Evolutionary conservation across 2,888 invertebrate species (phyloP).

Genomic region (Anthophora plumipes): DNA sequence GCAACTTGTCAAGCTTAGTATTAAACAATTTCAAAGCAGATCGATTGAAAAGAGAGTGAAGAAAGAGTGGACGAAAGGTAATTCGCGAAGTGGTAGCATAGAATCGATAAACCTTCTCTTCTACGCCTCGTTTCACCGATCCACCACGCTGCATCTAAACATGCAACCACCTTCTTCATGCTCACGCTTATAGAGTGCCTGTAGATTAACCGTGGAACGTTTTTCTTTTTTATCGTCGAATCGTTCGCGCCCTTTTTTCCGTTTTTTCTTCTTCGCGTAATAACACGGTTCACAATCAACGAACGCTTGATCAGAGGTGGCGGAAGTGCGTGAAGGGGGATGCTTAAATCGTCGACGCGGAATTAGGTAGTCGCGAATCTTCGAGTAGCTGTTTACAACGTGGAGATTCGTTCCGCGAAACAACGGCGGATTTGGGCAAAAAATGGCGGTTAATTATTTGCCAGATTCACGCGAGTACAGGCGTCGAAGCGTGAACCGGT

Average conservation of each 20-base stretch:
- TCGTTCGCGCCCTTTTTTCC: conserved; percentile 51
- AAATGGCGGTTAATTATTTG: conserved; percentile 43
- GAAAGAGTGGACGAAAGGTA: too few relatives aligned
- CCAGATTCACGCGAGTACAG: conserved; percentile 3
- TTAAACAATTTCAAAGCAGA: too few relatives aligned
- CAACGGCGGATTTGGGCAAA: neutral
- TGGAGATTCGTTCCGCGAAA: conserved; percentile 15
- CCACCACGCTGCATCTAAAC: conserved; percentile 34
- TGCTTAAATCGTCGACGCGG: conserved; percentile 53
- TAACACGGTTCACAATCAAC: conserved; percentile 66
- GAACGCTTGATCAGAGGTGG: conserved; percentile 61
- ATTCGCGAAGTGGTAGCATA: too few relatives aligned
- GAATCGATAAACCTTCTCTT: conserved; percentile 76
- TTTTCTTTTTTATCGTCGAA: conserved; percentile 69
- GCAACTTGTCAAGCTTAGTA: neutral
- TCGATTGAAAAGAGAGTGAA: too few relatives aligned
- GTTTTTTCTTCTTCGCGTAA: conserved; percentile 67
- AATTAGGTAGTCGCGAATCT: conserved; percentile 1
- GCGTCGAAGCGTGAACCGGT: conserved; percentile 37
- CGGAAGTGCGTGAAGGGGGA: conserved; percentile 62
- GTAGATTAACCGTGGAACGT: conserved; percentile 45
- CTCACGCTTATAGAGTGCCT: neutral
- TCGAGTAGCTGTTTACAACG: neutral
- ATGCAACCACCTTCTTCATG: conserved; percentile 12
- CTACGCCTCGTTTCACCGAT: conserved; percentile 38